phyloP scores from a whole-genome alignment of 2,888 invertebrate species.

The Siphonodentalium dalli region DNA sequence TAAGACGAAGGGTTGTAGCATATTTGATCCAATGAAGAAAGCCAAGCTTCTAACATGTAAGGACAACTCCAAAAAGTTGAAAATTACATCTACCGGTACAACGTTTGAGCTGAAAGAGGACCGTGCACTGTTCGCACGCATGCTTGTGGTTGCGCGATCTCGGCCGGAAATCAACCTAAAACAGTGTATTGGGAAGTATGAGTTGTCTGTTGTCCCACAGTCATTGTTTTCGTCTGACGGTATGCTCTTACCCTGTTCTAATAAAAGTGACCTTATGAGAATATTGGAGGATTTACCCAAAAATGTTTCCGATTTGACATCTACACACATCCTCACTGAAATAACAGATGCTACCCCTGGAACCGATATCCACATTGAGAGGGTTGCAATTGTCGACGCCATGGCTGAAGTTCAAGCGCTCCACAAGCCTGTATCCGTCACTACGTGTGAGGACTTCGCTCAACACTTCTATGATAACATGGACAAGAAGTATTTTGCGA shows the following conservation, averaged over 20 bases:
- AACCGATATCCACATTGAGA: too few species aligned
- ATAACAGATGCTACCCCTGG: too few species aligned
- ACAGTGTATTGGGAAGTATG: constrained; percentile 4
- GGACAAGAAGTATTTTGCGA: too few species aligned
- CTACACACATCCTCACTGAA: too few species aligned
- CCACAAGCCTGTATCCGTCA: constrained; percentile 2
- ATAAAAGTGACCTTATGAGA: constrained; percentile 7
- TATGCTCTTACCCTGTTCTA: not conserved
- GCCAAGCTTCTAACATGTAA: too few species aligned
- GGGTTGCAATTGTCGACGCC: constrained; percentile 4
- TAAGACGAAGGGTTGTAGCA: too few species aligned
- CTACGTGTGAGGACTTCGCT: constrained; percentile 3
- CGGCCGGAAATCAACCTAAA: constrained; percentile 12
- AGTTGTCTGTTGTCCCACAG: constrained; percentile 5
- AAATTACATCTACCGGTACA: too few species aligned
- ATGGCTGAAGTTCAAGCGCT: constrained; percentile 8
- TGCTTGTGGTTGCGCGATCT: too few species aligned
- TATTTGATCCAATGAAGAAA: too few species aligned
- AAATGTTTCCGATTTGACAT: not conserved
- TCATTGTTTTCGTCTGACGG: constrained; percentile 6
- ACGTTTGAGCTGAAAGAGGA: too few species aligned
- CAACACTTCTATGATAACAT: not conserved
- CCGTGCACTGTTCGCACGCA: too few species aligned
- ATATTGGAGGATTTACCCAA: not conserved
- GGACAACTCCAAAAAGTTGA: too few species aligned